These are phyloP conservation scores for Lepeophtheirus nordmannii DNA, from an alignment of 2,888 invertebrate species.

Conservation along the genomic window DNA sequence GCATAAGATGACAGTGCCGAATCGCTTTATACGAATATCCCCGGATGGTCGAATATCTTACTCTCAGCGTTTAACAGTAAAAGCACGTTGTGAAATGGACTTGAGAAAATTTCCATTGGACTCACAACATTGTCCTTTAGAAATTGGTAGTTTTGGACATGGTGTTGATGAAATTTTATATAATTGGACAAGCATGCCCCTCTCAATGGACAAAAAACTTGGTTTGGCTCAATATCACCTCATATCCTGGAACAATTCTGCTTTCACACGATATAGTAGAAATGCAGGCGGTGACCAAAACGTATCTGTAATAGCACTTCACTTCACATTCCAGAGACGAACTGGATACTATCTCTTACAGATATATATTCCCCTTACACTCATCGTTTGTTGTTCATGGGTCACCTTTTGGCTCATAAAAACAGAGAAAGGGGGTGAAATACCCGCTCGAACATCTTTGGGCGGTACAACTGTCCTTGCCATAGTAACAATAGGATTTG, in stretches of 20 bases:
- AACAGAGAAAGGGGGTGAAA: constrained; percentile 23
- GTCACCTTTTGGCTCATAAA: constrained; percentile 46
- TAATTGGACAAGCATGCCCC: constrained; percentile 17
- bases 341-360: constrained; percentile 42
- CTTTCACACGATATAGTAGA: neutral
- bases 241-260: constrained; percentile 32
- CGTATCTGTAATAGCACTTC: constrained; percentile 27
- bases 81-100: constrained; percentile 39
- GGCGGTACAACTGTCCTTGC: constrained; percentile 47
- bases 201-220: constrained; percentile 19
- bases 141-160: constrained; percentile 35
- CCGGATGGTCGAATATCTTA: constrained; percentile 22
- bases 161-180: constrained; percentile 17
- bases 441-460: constrained; percentile 29
- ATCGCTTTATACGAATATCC: constrained; percentile 29
- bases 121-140: constrained; percentile 37
- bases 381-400: constrained; percentile 48
- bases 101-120: constrained; percentile 40
- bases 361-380: constrained; percentile 45
- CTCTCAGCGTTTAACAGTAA: constrained; percentile 35
- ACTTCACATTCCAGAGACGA: constrained; percentile 32
- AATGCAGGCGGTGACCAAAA: constrained; percentile 8
- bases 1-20: constrained; percentile 42
- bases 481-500: constrained; percentile 47
- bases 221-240: constrained; percentile 32